A percentile compares a stretch with the other conserved stretches of the same genome.
These are phyloP conservation scores for Ia io DNA, from an alignment of 2,113 vertebrate species.

Conservation along the genomic window DNA sequence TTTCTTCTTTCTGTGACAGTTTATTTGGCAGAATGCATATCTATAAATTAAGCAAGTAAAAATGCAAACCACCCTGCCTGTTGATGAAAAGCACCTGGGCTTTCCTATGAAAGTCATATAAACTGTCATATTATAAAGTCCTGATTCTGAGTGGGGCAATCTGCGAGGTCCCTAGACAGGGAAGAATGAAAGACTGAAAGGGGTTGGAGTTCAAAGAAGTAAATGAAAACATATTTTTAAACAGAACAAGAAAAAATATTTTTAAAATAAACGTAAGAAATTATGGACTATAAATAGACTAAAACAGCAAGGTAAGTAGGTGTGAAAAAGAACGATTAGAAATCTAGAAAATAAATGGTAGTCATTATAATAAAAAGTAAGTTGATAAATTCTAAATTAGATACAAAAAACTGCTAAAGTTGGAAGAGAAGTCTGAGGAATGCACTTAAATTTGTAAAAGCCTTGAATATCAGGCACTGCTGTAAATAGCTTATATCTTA, in stretches of 20 bases:
- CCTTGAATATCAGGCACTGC: neutral
- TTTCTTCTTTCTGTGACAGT: constrained; percentile 8
- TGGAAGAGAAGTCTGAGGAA: neutral
- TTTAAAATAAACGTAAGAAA: neutral
- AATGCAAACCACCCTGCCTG: neutral
- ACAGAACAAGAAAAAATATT: neutral
- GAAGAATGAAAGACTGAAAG: neutral
- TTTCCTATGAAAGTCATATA: neutral
- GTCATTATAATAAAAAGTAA: neutral
- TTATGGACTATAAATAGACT: neutral
- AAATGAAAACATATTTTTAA: neutral
- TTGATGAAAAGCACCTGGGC: neutral
- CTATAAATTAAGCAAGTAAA: neutral
- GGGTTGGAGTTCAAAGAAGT: neutral
- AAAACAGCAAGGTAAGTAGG: neutral
- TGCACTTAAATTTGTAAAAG: neutral
- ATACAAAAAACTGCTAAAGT: neutral
- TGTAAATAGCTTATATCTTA: neutral
- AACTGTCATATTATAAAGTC: neutral
- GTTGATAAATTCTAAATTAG: neutral
- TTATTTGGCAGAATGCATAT: neutral
- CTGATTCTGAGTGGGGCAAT: neutral
- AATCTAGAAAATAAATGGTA: constrained; percentile 18
- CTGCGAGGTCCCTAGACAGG: neutral
- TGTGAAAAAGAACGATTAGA: constrained; percentile 1